phyloP scores from a whole-genome alignment of 1,140 invertebrate species.

The Orius insidiosus region DNA sequence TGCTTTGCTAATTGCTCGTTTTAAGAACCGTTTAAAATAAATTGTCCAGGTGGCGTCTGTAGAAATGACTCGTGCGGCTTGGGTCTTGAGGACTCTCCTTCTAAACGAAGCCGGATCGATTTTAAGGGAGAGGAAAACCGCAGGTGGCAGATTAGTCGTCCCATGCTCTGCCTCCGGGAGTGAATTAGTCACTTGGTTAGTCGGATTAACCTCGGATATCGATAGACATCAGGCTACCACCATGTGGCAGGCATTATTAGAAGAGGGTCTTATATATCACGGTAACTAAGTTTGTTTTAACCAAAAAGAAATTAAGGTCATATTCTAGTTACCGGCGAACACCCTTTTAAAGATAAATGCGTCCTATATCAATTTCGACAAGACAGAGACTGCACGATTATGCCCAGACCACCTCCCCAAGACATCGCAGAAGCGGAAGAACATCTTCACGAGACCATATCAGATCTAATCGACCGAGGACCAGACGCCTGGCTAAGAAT shows the following conservation, averaged over 20 bases:
- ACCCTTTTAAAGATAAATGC: conserved; percentile 70
- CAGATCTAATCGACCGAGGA: conserved; percentile 45
- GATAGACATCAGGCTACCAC: conserved; percentile 55
- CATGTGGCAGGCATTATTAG: conserved; percentile 72
- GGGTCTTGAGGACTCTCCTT: conserved; percentile 49
- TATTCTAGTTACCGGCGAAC: conserved; percentile 50
- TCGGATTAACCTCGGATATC: conserved; percentile 32
- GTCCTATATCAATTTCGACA: conserved; percentile 64
- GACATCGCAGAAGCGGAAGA: conserved; percentile 44
- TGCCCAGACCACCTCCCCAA: conserved; percentile 31
- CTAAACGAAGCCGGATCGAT: conserved; percentile 36
- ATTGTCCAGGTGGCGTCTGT: conserved; percentile 37
- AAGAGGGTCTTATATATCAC: conserved; percentile 61
- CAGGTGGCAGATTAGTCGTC: conserved; percentile 31
- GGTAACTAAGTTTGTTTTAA: conserved; percentile 39
- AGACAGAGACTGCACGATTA: conserved; percentile 40
- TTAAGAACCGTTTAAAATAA: too few relatives aligned
- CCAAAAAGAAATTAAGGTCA: neutral
- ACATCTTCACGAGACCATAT: conserved; percentile 46
- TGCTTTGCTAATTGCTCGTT: too few relatives aligned
- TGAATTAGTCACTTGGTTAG: conserved; percentile 66
- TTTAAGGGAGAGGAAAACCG: conserved; percentile 41
- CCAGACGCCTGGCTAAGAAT: conserved; percentile 62
- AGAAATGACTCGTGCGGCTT: conserved; percentile 44
- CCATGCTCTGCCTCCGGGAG: conserved; percentile 38